Evolutionary conservation across 2,888 invertebrate genomes (phyloP).

Genomic region (Apoda limacodes): DNA sequence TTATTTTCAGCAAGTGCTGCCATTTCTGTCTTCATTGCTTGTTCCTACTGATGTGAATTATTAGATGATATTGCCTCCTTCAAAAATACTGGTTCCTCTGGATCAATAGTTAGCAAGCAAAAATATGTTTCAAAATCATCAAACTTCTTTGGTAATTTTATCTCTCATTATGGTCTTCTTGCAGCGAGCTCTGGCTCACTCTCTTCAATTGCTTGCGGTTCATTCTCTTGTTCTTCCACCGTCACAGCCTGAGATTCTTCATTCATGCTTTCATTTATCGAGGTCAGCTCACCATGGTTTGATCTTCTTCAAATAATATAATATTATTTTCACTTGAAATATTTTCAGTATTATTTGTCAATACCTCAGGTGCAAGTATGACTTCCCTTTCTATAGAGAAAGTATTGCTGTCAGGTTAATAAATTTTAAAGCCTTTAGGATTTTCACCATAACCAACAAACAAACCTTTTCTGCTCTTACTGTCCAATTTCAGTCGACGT

Average conservation of each 20-base stretch:
- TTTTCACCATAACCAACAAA: slow-evolving; percentile 9
- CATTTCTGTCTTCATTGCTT: too few relatives aligned
- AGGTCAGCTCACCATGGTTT: too few relatives aligned
- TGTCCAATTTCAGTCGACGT: slow-evolving; percentile 5
- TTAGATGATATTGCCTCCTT: too few relatives aligned
- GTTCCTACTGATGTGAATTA: too few relatives aligned
- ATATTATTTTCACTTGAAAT: not conserved
- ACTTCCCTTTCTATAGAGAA: slow-evolving; percentile 5
- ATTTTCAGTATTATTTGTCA: not conserved
- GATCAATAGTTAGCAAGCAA: too few relatives aligned
- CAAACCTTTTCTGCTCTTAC: slow-evolving; percentile 5
- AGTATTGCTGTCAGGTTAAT: slow-evolving; percentile 1
- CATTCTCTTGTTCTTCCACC: not conserved
- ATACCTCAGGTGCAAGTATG: not conserved
- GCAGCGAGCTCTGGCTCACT: slow-evolving; percentile 4
- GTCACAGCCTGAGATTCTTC: not conserved
- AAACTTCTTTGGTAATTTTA: too few relatives aligned
- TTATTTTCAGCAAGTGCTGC: too few relatives aligned
- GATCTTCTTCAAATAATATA: not conserved
- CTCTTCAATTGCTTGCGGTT: not conserved
- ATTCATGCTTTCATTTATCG: not conserved
- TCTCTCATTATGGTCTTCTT: not conserved
- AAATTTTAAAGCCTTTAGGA: slow-evolving; percentile 5
- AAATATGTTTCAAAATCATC: too few relatives aligned
- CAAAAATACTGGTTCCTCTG: too few relatives aligned